Evolutionary conservation across 2,797 vertebrate genomes (phyloP), one percentile per base, ranked within the genome.

Genomic region (Tiaroga cobitis): DNA sequence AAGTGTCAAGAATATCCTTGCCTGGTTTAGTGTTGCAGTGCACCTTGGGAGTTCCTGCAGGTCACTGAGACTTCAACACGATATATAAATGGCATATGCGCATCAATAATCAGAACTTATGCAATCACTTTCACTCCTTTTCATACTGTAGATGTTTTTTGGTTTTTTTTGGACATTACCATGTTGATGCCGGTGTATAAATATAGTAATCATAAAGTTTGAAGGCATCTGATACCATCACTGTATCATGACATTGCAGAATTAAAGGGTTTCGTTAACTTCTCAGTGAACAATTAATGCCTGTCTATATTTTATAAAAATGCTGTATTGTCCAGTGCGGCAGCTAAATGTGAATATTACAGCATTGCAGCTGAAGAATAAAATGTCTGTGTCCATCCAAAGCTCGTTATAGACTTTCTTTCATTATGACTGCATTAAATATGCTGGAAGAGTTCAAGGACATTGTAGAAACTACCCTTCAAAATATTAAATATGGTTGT

Each of bases 401-500:
- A 92, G 83, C 92, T 93, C 92, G 90, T 95, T 94, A 93, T 92
- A 91, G 92, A 93, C 90, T 89, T 91, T 90, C 89, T 92, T 89
- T 91, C 93, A 95, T 95, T 95, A 95, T 93, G 92, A 89, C 90
- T 92, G 90, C 93, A 95, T 95, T 95, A 95, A 95, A 94, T 95
- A 93, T 94, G 91, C 93, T 94, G 91, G 93, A 92, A 90, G 92
- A 93, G 91, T 93, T 95, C 93, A 96, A 95, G 95, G 95, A 92
- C 94, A 94, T 90, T 91, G 93, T 91, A 90, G 85, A 89, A 94
- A 93, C 92, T 92, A 91, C 89, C 93, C 91, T 92, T 93, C 93
- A 94, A 95, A 95, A 95, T 96, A 94, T 95, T 95, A 94, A 94
- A 95, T 93, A 94, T 92, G 92, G 91, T 92, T 93, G 92, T 95